Conservation (phyloP, 2,888 invertebrate species). For the Julus scanicus region DNA sequence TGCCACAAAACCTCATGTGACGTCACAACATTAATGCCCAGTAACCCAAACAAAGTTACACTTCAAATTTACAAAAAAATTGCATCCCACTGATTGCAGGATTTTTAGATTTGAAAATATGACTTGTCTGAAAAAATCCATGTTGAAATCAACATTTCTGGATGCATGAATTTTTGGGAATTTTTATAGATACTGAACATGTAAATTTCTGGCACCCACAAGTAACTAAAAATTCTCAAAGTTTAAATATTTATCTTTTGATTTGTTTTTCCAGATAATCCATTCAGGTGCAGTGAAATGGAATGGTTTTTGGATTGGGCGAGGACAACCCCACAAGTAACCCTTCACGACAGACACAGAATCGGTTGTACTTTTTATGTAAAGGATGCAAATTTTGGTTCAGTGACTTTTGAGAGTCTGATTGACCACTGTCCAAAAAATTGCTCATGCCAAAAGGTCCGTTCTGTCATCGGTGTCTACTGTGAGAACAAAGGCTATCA, state of each 20-base stretch:
- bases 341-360: background rate
- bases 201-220: too few relatives aligned
- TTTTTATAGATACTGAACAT: too few relatives aligned
- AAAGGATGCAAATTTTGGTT: background rate
- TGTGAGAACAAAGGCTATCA: constrained; percentile 22
- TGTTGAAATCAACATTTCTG: too few relatives aligned
- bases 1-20: too few relatives aligned
- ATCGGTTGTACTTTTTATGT: constrained; percentile 13
- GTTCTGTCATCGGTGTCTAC: background rate
- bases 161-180: too few relatives aligned
- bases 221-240: too few relatives aligned
- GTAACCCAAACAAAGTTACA: too few relatives aligned
- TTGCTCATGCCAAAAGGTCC: constrained; percentile 18
- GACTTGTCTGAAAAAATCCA: too few relatives aligned
- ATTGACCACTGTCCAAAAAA: constrained; percentile 47
- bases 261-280: constrained; percentile 1
- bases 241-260: too few relatives aligned
- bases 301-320: constrained; percentile 49
- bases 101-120: background rate
- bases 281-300: constrained; percentile 8
- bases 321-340: background rate
- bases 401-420: constrained; percentile 37
- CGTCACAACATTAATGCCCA: too few relatives aligned
- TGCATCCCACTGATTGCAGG: background rate
- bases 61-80: too few relatives aligned